Evolutionary conservation across 2,113 vertebrate species (phyloP), one percentile per base, ranked within the genome.

Genomic region (Dasypus novemcinctus): DNA sequence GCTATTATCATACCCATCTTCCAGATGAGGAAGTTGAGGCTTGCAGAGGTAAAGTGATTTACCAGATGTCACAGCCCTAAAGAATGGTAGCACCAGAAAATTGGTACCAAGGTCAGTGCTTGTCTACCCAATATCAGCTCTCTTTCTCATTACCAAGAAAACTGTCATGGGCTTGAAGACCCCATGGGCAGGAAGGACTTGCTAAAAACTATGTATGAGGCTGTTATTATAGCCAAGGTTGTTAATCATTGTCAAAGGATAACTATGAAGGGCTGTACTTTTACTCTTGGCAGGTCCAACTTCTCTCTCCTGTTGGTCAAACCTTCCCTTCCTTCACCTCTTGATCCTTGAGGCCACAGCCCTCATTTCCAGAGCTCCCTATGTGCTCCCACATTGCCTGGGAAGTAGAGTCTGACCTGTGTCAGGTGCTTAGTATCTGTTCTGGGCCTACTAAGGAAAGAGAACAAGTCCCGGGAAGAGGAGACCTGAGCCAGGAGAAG

Each of bases 121-220:
- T 52, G 49, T 54, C 29, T 72, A 6, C 20, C n/a, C 54, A 66
- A 43, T 33, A 31, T 63, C 88, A 90, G 57, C 71, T 81, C 23
- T 59, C 43, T 87, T 43, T 79, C 69, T 93, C 86, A 93, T 93
- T 95, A 83, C 63, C 43, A 31, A 69, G 87, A 61, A 69, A 93
- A 83, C 75, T 88, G 52, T 43, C 63, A 41, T 38, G 33, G 54
- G 59, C 38, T 66, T 14, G 13, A n/a, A 75, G 33, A 81, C 72
- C 38, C 68, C n/a, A 8, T 20, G 68, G 76, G 57, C 79, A 78
- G 85, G 43, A 71, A 72, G 75, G 63, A 74, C 11, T 57, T 25
- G 38, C n/a, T 29, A 74, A 64, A 33, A 68, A 69, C 88, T 31
- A 10, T 49, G 23, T 36, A 89, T 33, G 92, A 7, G 13, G 25